These are phyloP conservation scores for Allygus modestus DNA, from an alignment of 2,888 invertebrate genomes.

Conservation along the genomic window DNA sequence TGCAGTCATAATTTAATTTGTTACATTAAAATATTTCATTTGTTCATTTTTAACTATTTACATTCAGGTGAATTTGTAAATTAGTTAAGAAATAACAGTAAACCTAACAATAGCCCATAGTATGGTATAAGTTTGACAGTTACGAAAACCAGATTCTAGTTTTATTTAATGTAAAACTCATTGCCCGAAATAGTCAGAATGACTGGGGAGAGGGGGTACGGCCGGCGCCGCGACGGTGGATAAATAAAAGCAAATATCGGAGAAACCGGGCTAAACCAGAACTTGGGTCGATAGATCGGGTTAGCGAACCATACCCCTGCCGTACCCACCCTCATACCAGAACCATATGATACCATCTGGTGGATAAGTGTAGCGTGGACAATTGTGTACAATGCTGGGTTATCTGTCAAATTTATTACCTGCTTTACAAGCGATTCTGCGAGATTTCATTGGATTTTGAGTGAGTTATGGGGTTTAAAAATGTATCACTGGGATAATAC, in stretches of 20 bases:
- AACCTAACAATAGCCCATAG: too few species aligned
- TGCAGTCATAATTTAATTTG: too few species aligned
- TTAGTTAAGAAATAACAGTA: too few species aligned
- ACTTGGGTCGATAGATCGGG: constrained; percentile 45
- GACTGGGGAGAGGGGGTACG: background rate
- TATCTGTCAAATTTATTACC: constrained; percentile 25
- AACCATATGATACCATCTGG: background rate
- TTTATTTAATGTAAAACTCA: background rate
- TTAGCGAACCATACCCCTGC: background rate
- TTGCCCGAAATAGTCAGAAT: background rate
- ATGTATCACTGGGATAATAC: too few species aligned
- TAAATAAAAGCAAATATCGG: constrained; percentile 34
- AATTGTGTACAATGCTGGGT: background rate
- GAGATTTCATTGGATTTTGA: background rate
- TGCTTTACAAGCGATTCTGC: background rate
- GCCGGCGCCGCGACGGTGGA: constrained; percentile 29
- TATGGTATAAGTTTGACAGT: too few species aligned
- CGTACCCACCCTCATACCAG: background rate
- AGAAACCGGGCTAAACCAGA: constrained; percentile 44
- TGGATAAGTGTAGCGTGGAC: background rate
- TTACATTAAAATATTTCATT: too few species aligned
- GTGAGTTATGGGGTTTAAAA: background rate
- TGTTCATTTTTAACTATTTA: too few species aligned
- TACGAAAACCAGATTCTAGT: background rate
- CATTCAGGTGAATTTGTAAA: too few species aligned